Base-by-base conservation (phyloP, 2,797 vertebrate genomes). In the Morus bassanus region DNA sequence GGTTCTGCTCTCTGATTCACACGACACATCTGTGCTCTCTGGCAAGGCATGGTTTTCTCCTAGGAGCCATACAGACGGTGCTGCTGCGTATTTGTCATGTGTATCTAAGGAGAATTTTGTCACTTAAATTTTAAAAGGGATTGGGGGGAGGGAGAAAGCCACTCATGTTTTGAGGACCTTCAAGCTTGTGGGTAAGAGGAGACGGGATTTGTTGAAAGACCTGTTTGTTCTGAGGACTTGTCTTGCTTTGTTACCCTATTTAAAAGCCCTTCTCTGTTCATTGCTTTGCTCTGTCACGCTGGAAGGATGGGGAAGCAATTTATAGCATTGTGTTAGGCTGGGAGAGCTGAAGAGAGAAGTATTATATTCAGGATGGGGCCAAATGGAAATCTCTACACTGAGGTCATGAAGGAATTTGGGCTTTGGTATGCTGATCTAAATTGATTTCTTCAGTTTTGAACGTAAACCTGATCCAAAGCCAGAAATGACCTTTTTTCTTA, bases 231-330 rank as follows among this genome's bases (percentile, higher is more conserved):
- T 80, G 80, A 91, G 41, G 60, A 83, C 37, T 77, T 92, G 94
- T 94, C 86, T 94, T 93, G 90, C 90, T 94, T 92, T 79, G 85
- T 81, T 61, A 53, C 13, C 46, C 13, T 78, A 69, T 82, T 94
- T 80, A 84, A 85, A 88, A 91, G 57, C 54, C 60, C 69, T 83
- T 89, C 56, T 94, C 61, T 96, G 90, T 94, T 95, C 87, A 37
- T 94, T 93, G 93, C 93, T 97, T 97, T 92, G 88, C 85, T 88
- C 75, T 96, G 81, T 96, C 72, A 11, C 67, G 65, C 69, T 91
- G 41, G 50, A 79, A 73, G 48, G 63, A 18, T 82, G 67, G 67
- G 74, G 63, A 68, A 88, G 18, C 25, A 46, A 35, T 81, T 93
- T 80, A 63, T 77, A 94, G 78, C 31, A 23, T 77, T 45, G 11